Conservation (phyloP, 2,888 invertebrate genomes). For the Leptodirus hochenwartii region DNA sequence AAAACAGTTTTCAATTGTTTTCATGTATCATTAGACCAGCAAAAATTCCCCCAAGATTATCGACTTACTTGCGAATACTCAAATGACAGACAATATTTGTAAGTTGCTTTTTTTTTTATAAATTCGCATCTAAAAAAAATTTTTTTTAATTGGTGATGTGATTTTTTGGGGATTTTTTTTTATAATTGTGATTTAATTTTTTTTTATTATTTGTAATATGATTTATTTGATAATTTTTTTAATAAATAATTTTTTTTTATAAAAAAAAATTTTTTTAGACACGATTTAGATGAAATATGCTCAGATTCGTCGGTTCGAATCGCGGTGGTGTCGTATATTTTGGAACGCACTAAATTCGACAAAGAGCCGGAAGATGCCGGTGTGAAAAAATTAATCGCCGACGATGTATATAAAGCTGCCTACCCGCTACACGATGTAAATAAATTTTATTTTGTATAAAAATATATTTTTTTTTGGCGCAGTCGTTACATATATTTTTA, state of each 20-base stretch:
- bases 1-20: slow-evolving; percentile 25
- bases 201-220: slow-evolving; percentile 12
- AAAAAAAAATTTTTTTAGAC: too few relatives aligned
- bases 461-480: slow-evolving; percentile 27
- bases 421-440: slow-evolving; percentile 63
- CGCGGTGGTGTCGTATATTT: slow-evolving; percentile 54
- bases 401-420: slow-evolving; percentile 47
- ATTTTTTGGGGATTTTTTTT: too few relatives aligned
- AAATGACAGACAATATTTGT: slow-evolving; percentile 54
- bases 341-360: slow-evolving; percentile 48
- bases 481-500: too few relatives aligned
- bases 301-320: slow-evolving; percentile 47
- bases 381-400: slow-evolving; percentile 44
- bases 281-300: slow-evolving; percentile 44
- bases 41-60: slow-evolving; percentile 41
- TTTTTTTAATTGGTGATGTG: too few relatives aligned
- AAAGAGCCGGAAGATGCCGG: slow-evolving; percentile 40
- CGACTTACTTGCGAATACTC: slow-evolving; percentile 49
- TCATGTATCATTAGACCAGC: slow-evolving; percentile 33
- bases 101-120: too few relatives aligned
- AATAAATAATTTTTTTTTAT: slow-evolving; percentile 22
- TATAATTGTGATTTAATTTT: too few relatives aligned
- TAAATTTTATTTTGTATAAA: slow-evolving; percentile 10
- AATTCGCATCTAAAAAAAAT: too few relatives aligned
- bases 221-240: slow-evolving; percentile 4